Evolutionary conservation across 2,113 vertebrate species (phyloP), one percentile per base, ranked within the genome.

Genomic region (Platysternon megacephalum): DNA sequence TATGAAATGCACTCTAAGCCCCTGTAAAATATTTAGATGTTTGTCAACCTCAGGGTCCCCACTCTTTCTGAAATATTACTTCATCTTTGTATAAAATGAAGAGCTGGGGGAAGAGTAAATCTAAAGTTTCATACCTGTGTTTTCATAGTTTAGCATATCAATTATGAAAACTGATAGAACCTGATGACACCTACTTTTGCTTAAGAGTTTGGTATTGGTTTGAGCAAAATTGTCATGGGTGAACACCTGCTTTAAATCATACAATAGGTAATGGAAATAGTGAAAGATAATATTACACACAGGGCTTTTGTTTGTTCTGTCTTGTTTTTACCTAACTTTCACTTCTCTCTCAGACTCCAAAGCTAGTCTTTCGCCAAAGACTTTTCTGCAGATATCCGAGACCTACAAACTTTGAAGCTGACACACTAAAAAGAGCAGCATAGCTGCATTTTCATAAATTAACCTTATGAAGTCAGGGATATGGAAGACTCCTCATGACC

Each of bases 381-480:
- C 26, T 89, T 21, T 79, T 39, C 46, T 94, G 44, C 11, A 44
- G n/a, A 74, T 44, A 22, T 72, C 1, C 21, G 52, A n/a, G 48
- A 78, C 90, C 94, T 92, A 10, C 32, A 83, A 68, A 49, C 4
- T 22, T 28, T 2, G 19, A 92, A 90, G 9, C 29, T 91, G 52
- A 11, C 91, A 9, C 17, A 58, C 65, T 76, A 61, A 53, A 39
- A 44, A 83, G 7, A 88, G 42, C 39, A 82, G 29, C 4, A 32
- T 74, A 86, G 17, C 48, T 80, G 32, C 53, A 26, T 55, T 82
- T 91, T 32, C 82, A 84, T 82, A n/a, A 93, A 95, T 21, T 88
- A 84, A 83, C 44, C 61, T 84, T n/a, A 3, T 22, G 42, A 53
- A 78, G 44, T 86, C 28, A 85, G 80, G 68, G 58, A 48, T 4